phyloP scores from a whole-genome alignment of 2,888 invertebrate genomes.

The Zeuzera pyrina region DNA sequence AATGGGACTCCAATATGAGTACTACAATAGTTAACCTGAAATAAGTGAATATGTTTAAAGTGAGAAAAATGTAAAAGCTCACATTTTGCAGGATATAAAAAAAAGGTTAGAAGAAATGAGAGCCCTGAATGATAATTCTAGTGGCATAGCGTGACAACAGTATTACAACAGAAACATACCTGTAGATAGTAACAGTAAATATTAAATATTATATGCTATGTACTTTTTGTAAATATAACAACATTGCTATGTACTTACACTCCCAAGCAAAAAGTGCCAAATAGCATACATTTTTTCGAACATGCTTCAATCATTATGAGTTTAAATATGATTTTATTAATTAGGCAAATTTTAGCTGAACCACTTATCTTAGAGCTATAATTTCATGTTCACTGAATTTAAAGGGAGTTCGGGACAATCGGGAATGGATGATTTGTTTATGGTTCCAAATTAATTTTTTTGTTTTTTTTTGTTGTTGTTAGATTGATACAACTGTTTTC shows the following conservation, averaged over 20 bases:
- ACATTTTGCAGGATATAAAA: background rate
- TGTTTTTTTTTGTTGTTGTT: too few relatives aligned
- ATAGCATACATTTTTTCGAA: conserved; percentile 86
- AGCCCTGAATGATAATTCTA: too few relatives aligned
- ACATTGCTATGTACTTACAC: conserved; percentile 71
- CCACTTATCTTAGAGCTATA: background rate
- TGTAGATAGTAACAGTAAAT: background rate
- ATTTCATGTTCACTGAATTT: background rate
- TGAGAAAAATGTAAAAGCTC: conserved; percentile 8
- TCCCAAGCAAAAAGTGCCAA: conserved; percentile 83
- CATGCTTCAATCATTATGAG: conserved; percentile 89
- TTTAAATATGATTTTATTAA: background rate
- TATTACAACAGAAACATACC: too few relatives aligned
- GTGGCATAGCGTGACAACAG: too few relatives aligned
- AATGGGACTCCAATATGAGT: conserved; percentile 84
- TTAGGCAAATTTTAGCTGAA: background rate
- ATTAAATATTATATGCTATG: background rate
- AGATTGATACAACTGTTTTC: too few relatives aligned
- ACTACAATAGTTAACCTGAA: conserved; percentile 85
- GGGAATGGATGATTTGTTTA: too few relatives aligned
- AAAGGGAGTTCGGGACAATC: background rate
- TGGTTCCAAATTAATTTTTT: too few relatives aligned
- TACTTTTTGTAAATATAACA: background rate
- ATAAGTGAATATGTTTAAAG: too few relatives aligned
- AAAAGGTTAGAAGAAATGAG: too few relatives aligned